These are phyloP conservation scores for Plagodis pulveraria DNA, from an alignment of 2,888 invertebrate genomes.

Conservation along the genomic window DNA sequence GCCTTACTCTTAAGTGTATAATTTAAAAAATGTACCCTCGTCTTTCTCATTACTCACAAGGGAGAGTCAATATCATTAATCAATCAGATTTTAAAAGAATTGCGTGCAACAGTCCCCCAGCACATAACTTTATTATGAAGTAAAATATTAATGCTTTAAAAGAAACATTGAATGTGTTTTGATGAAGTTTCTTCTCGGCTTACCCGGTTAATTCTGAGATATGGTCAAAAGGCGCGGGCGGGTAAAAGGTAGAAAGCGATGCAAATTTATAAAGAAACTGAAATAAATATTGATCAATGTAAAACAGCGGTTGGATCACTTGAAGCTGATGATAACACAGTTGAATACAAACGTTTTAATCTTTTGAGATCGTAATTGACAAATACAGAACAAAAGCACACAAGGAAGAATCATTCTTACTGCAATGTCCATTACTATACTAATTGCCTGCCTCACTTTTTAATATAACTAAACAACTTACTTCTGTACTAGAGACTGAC, in stretches of 20 bases:
- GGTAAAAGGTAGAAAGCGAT: conserved; percentile 20
- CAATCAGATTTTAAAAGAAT: conserved; percentile 28
- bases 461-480: too few species aligned
- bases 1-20: conserved; percentile 32
- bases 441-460: too few species aligned
- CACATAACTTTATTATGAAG: conserved; percentile 29
- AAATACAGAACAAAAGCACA: too few species aligned
- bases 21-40: conserved; percentile 32
- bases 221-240: conserved; percentile 15
- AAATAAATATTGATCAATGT: conserved; percentile 19
- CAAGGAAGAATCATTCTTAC: too few species aligned
- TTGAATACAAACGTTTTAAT: too few species aligned
- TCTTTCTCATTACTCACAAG: conserved; percentile 37
- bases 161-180: conserved; percentile 31
- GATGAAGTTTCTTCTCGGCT: conserved; percentile 27
- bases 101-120: conserved; percentile 22
- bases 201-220: conserved; percentile 31
- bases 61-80: conserved; percentile 36
- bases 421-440: too few species aligned
- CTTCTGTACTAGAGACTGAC: too few species aligned
- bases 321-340: too few species aligned
- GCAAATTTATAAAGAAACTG: conserved; percentile 6
- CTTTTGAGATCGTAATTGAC: too few species aligned
- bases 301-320: neutral
- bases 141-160: conserved; percentile 27